A percentile compares a stretch with the other conserved stretches of the same genome.
phyloP scores from a whole-genome alignment of 1,140 invertebrate species.

The Tetramorium alpestre region DNA sequence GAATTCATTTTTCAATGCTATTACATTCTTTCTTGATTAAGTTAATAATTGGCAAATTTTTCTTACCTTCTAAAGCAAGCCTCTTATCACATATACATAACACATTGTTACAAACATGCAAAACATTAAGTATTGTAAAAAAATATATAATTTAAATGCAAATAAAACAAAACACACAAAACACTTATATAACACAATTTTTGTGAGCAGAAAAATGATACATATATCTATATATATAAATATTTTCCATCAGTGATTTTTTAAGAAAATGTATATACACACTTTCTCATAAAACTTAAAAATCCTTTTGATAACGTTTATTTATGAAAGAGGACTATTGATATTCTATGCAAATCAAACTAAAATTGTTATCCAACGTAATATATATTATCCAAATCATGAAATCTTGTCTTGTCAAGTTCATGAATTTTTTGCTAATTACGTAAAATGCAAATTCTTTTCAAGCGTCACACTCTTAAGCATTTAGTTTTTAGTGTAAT shows the following conservation, averaged over 20 bases:
- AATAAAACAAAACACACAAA: background rate
- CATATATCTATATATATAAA: background rate
- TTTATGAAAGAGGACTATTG: background rate
- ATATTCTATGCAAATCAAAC: background rate
- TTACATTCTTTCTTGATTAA: background rate
- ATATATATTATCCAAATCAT: background rate
- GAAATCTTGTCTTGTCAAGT: background rate
- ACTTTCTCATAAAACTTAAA: background rate
- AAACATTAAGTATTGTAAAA: constrained; percentile 5
- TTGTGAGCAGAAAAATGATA: constrained; percentile 6
- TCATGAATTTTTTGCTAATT: background rate
- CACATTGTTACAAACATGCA: constrained; percentile 5
- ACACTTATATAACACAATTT: constrained; percentile 28
- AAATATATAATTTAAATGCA: background rate
- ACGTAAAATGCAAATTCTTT: background rate
- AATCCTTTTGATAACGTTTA: background rate
- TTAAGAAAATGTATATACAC: background rate
- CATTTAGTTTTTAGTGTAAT: constrained; percentile 28
- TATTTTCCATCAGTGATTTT: background rate
- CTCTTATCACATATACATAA: background rate
- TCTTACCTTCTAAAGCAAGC: constrained; percentile 7
- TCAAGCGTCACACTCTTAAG: constrained; percentile 1
- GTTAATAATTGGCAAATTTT: background rate
- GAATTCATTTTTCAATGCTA: background rate
- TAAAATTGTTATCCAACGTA: background rate